Evolutionary conservation across 2,113 vertebrate species (phyloP).

Genomic region (Tragelaphus strepsiceros): DNA sequence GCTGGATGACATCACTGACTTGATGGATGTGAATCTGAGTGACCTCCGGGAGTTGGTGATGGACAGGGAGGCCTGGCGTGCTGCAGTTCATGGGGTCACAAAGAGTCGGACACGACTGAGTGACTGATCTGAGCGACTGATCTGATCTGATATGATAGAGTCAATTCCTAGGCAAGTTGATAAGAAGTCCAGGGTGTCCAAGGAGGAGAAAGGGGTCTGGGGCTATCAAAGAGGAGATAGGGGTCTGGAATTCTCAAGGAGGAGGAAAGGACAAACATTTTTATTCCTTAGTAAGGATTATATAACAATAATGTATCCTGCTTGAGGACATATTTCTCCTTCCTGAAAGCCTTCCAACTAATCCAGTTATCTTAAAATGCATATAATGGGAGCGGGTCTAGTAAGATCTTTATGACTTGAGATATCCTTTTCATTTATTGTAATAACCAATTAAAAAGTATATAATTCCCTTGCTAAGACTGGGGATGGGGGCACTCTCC

Average conservation of each 20-base stretch:
- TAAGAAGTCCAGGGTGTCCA: neutral
- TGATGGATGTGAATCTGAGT: no score
- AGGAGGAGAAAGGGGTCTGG: neutral
- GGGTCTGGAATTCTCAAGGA: neutral
- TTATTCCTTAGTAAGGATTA: neutral
- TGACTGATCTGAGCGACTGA: no score
- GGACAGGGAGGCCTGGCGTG: no score
- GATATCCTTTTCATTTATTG: neutral
- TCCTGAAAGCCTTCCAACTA: neutral
- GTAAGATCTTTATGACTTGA: neutral
- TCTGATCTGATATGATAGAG: neutral
- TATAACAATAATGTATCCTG: neutral
- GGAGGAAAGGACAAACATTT: neutral
- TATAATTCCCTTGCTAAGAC: neutral
- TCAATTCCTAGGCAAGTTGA: neutral
- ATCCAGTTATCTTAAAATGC: neutral
- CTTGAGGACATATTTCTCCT: neutral
- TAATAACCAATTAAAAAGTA: neutral
- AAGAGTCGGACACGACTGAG: no score
- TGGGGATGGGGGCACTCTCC: neutral
- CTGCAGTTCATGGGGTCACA: no score
- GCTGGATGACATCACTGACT: no score
- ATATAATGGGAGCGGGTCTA: neutral
- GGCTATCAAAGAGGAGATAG: neutral
- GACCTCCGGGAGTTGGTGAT: no score